Base-by-base conservation (phyloP, 2,797 vertebrate species). In the Sebastes vulpes region DNA sequence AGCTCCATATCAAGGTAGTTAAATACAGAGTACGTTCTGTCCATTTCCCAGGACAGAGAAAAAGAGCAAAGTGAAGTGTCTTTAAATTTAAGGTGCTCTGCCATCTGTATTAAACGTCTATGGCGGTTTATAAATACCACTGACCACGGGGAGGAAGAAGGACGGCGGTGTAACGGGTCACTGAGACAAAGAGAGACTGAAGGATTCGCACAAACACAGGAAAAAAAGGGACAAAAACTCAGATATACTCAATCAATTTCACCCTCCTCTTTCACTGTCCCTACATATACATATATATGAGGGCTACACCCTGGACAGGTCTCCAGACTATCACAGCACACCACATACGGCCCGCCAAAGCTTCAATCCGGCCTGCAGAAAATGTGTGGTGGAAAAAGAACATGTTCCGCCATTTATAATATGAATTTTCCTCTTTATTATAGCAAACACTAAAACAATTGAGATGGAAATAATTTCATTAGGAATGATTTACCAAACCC, bases 71-170 rank as follows among this genome's bases (percentile, higher is more conserved):
- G 38, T 16, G 38, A 46, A 59, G 72, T 77, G 75, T 84, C 85
- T 91, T 88, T 87, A 86, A 92, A 91, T 79, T 69, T 53, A 77
- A 92, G 70, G 80, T 61, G 70, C 79, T 69, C 76, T 84, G 72
- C 81, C 68, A 91, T 92, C 89, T 88, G 89, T 90, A 89, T 91
- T 92, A 91, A 86, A 94, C 91, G 86, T 92, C 89, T 80, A 57
- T 23, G 75, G 76, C 65, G 18, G 88, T 92, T 93, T 93, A 94
- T 94, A 94, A 95, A 96, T 94, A 95, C 86, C 88, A 83, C 60
- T 76, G 79, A 83, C 76, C 70, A 73, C 18, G 18, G 42, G 69
- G 75, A 67, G 60, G 32, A 65, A 35, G 73, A 42, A 53, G 75
- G 65, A 66, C 69, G 42, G 69, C 65, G 75, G 78, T 57, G 53